Evolutionary conservation across 2,113 vertebrate species (phyloP).

Genomic region (Solea solea): DNA sequence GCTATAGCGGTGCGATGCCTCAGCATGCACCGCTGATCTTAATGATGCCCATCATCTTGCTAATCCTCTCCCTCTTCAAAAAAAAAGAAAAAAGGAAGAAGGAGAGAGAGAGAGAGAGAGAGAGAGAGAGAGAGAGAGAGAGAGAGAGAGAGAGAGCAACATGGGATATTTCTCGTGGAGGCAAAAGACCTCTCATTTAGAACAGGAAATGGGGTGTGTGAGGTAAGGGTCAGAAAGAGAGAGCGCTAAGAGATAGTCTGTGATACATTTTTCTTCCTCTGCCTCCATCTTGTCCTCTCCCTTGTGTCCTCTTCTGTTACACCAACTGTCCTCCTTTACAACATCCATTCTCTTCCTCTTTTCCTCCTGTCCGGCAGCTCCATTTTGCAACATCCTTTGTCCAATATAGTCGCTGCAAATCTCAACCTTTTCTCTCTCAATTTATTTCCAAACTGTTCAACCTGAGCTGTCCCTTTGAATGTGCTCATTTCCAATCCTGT

Average conservation of each 20-base stretch:
- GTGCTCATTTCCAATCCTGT: no score
- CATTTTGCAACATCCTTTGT: no score
- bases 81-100: conserved; percentile 36
- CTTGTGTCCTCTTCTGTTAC: no score
- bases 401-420: no score
- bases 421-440: no score
- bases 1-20: conserved; percentile 40
- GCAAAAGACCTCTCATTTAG: conserved; percentile 38
- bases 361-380: no score
- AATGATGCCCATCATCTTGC: conserved; percentile 64
- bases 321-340: no score
- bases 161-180: conserved; percentile 49
- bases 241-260: not conserved
- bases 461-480: no score
- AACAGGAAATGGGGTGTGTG: conserved; percentile 38
- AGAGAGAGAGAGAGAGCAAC: not conserved
- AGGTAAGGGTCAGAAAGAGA: not conserved
- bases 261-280: conserved; percentile 49
- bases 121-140: not conserved
- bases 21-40: conserved; percentile 64
- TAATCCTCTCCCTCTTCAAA: conserved; percentile 37
- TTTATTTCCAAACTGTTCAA: no score
- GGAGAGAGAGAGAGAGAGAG: not conserved
- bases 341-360: no score
- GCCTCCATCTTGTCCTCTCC: no score